Evolutionary conservation across 2,888 invertebrate genomes (phyloP).

Genomic region (Pachycephus smyrnensis): DNA sequence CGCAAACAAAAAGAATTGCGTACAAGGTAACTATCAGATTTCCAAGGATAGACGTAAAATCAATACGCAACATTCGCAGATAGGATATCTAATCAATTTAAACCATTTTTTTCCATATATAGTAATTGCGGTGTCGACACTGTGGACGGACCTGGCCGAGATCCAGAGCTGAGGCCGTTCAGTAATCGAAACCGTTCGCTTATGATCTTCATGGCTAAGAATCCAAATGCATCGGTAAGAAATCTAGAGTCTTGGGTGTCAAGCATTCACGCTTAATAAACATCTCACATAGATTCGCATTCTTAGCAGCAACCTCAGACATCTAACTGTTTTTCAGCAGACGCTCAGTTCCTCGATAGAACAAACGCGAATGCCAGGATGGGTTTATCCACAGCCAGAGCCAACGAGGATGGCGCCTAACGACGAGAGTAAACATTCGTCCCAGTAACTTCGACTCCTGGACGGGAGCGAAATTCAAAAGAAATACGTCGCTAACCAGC

Average conservation of each 20-base stretch:
- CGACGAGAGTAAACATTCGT: constrained; percentile 58
- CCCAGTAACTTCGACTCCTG: constrained; percentile 44
- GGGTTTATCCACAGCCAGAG: constrained; percentile 56
- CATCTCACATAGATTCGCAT: background rate
- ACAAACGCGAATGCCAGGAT: constrained; percentile 60
- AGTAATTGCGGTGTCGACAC: constrained; percentile 60
- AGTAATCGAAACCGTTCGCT: constrained; percentile 65
- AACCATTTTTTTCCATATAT: constrained; percentile 27
- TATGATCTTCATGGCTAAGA: constrained; percentile 65
- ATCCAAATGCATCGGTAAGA: constrained; percentile 62
- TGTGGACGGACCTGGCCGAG: constrained; percentile 65
- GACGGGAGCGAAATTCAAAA: background rate
- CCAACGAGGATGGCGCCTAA: constrained; percentile 60
- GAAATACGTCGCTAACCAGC: background rate
- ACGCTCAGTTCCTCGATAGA: constrained; percentile 55
- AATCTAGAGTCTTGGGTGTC: background rate
- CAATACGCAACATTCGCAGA: background rate
- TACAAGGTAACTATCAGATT: constrained; percentile 54
- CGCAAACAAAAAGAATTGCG: constrained; percentile 66
- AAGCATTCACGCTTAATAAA: background rate
- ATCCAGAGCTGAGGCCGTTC: constrained; percentile 66
- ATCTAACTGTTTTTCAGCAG: constrained; percentile 9
- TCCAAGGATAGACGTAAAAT: background rate
- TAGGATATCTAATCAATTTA: background rate
- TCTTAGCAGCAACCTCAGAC: background rate